Evolutionary conservation across 2,888 invertebrate genomes (phyloP).

Genomic region (Melieria picta): DNA sequence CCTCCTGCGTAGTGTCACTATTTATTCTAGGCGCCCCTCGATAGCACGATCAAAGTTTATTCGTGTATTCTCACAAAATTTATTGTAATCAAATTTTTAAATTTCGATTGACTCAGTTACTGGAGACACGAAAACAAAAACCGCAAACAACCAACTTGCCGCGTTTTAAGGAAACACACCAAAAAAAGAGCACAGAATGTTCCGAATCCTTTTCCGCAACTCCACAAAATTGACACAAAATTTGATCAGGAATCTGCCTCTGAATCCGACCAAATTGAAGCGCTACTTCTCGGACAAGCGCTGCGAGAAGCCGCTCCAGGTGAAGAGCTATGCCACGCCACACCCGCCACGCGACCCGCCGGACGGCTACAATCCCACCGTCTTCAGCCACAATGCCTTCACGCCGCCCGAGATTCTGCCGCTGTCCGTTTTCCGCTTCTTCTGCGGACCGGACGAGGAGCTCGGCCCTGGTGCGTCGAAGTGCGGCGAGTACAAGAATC

Average conservation of each 20-base stretch:
- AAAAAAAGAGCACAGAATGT: too few relatives aligned
- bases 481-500: slow-evolving; percentile 53
- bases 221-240: slow-evolving; percentile 21
- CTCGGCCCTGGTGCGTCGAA: slow-evolving; percentile 57
- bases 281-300: slow-evolving; percentile 24
- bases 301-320: background rate
- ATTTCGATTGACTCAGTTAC: too few relatives aligned
- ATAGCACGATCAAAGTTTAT: too few relatives aligned
- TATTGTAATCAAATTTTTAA: too few relatives aligned
- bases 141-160: too few relatives aligned
- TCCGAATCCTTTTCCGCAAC: background rate
- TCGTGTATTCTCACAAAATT: too few relatives aligned
- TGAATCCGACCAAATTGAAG: slow-evolving; percentile 32
- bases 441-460: slow-evolving; percentile 45
- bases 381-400: slow-evolving; percentile 48
- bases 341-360: slow-evolving; percentile 59
- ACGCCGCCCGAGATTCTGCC: slow-evolving; percentile 46
- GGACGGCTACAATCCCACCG: slow-evolving; percentile 51
- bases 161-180: too few relatives aligned
- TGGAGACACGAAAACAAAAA: too few relatives aligned
- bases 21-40: too few relatives aligned
- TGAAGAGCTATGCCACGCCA: slow-evolving; percentile 47
- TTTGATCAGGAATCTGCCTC: slow-evolving; percentile 23
- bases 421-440: slow-evolving; percentile 51
- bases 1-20: too few relatives aligned